These are phyloP conservation scores for Lymantria dispar DNA, from an alignment of 2,888 invertebrate genomes.

Conservation along the genomic window DNA sequence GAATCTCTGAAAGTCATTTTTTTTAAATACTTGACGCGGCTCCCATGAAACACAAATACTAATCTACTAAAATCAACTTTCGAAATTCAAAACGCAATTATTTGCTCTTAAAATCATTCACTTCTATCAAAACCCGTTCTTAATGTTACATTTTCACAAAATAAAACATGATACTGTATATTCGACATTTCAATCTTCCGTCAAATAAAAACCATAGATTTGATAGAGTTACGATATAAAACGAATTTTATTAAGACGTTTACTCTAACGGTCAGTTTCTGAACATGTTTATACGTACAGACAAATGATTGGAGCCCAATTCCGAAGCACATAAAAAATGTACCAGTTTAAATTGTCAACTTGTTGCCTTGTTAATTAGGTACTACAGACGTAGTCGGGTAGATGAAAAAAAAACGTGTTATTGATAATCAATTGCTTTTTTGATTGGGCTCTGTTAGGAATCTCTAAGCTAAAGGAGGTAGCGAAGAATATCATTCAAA, in stretches of 20 bases:
- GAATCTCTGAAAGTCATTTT: not conserved
- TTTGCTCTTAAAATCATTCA: slow-evolving; percentile 6
- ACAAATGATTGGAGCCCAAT: slow-evolving; percentile 33
- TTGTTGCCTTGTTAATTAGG: slow-evolving; percentile 26
- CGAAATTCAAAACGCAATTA: slow-evolving; percentile 1
- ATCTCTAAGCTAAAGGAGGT: not conserved
- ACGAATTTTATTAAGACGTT: slow-evolving; percentile 31
- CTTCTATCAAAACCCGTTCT: not conserved
- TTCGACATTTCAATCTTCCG: slow-evolving; percentile 13
- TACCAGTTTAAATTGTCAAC: slow-evolving; percentile 38
- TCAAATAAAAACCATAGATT: slow-evolving; percentile 9
- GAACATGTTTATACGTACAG: slow-evolving; percentile 26
- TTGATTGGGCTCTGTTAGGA: not conserved
- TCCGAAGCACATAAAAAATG: slow-evolving; percentile 25
- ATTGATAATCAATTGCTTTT: not conserved
- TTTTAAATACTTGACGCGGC: not conserved
- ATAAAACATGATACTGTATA: slow-evolving; percentile 16
- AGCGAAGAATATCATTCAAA: not conserved
- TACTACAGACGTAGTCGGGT: slow-evolving; percentile 17
- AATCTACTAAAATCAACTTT: slow-evolving; percentile 1
- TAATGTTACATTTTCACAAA: slow-evolving; percentile 17
- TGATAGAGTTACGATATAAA: slow-evolving; percentile 19
- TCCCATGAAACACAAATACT: not conserved
- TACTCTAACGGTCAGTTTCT: slow-evolving; percentile 24
- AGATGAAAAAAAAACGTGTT: slow-evolving; percentile 9